These are phyloP conservation scores for Oikopleura albicans DNA, from an alignment of 23 tunicate species.

Conservation along the genomic window DNA sequence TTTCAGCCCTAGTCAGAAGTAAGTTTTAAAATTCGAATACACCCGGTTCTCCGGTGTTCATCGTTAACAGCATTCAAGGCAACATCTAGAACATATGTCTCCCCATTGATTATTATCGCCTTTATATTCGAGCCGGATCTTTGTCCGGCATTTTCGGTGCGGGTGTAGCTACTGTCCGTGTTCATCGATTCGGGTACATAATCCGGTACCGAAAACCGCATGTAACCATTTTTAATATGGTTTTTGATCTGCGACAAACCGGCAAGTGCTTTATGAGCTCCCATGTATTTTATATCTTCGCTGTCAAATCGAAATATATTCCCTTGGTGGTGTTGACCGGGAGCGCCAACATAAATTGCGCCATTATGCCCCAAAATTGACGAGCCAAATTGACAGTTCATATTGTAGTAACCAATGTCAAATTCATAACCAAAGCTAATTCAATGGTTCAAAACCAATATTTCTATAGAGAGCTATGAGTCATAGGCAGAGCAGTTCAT, in stretches of 20 bases:
- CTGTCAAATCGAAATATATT: not conserved
- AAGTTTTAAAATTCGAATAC: not conserved
- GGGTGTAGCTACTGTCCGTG: not conserved
- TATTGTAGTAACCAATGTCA: not conserved
- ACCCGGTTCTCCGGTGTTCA: slow-evolving; percentile 1
- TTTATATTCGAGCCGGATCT: not conserved
- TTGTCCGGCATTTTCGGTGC: not conserved
- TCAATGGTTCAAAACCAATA: no score
- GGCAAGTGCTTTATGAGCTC: not conserved
- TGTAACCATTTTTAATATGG: not conserved
- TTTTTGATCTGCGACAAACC: not conserved
- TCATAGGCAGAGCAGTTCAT: no score
- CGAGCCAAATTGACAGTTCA: slow-evolving; percentile 10
- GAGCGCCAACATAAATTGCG: not conserved
- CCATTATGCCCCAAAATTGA: not conserved
- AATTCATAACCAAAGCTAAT: not conserved
- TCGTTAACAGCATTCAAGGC: not conserved
- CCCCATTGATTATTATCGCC: not conserved
- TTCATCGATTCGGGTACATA: not conserved
- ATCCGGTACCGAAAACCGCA: not conserved
- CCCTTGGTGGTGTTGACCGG: not conserved
- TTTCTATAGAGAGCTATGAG: no score
- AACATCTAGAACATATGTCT: not conserved
- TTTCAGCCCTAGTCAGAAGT: no score
- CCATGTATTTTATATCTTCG: not conserved